Conservation (phyloP, 2,113 vertebrate species). For the Eptesicus fuscus region DNA sequence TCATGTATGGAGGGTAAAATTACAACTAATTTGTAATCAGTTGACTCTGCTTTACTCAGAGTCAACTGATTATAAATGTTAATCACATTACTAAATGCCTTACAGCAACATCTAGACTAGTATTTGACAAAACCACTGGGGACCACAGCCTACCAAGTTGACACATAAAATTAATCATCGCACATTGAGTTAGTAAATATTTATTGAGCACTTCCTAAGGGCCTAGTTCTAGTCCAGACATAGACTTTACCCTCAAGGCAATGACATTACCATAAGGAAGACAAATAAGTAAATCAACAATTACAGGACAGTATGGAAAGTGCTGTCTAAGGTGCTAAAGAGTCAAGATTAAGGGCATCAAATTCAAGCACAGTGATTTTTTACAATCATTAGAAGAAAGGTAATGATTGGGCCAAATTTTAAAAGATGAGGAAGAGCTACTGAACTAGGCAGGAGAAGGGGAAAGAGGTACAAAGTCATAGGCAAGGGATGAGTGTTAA, state of each 20-base stretch:
- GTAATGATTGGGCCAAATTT: neutral
- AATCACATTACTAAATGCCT: slow-evolving; percentile 5
- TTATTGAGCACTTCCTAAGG: neutral
- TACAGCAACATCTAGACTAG: neutral
- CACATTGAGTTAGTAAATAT: neutral
- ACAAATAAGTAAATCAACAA: neutral
- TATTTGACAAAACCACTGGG: neutral
- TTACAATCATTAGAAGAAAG: neutral
- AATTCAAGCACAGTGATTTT: neutral
- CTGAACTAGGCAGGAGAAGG: neutral
- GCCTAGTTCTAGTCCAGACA: neutral
- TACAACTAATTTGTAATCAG: neutral
- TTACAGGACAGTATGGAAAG: neutral
- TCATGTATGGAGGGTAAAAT: neutral
- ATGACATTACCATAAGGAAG: neutral
- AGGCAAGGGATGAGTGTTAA: neutral
- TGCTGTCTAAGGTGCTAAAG: neutral
- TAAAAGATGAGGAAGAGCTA: neutral
- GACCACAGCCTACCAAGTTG: neutral
- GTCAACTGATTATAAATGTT: neutral
- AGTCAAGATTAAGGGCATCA: neutral
- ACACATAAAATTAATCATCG: neutral
- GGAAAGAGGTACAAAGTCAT: neutral
- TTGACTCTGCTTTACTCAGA: neutral
- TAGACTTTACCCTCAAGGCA: neutral